Base-by-base conservation (phyloP, 1,140 invertebrate species). In the Megathymus violae region DNA sequence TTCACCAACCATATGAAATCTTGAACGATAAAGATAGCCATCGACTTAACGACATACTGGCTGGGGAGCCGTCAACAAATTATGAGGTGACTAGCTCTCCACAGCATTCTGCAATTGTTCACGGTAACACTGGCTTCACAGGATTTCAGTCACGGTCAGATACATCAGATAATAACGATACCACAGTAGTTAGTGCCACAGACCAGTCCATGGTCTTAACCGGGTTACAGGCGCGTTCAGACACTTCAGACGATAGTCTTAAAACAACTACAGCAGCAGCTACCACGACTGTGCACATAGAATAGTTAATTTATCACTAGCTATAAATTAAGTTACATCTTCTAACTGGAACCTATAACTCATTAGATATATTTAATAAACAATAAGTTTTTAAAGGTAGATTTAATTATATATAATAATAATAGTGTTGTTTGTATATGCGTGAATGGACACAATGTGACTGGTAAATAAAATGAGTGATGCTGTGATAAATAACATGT, bases 401-500 rank as follows among this genome's bases (percentile, higher is more conserved):
- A n/a, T n/a, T n/a, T n/a, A n/a, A n/a, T n/a, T n/a, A n/a, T n/a
- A n/a, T n/a, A n/a, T n/a, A n/a, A n/a, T n/a, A n/a, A n/a, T n/a
- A n/a, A n/a, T n/a, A n/a, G n/a, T n/a, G n/a, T n/a, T n/a, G n/a
- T n/a, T n/a, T n/a, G n/a, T n/a, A n/a, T 38, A 34, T 71, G 66
- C 69, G 69, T 71, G 66, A 67, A 47, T 48, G 27, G 47, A 56
- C n/a, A 22, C 4, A 34, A 36, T 62, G 54, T 61, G 50, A 47
- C 7, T 43, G 38, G 68, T 46, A 63, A 68, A 71, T 66, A 62
- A 82, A 84, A 82, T 78, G 81, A 71, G 73, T 80, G 81, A 59
- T 78, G 75, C 82, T 85, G 81, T 88, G 85, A 85, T 85, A 85
- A 44, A 40, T 38, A 5, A 40, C n/a, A n/a, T n/a, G n/a, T n/a